phyloP scores from a whole-genome alignment of 2,888 invertebrate species.

The Glyphotaelius pellucidus region DNA sequence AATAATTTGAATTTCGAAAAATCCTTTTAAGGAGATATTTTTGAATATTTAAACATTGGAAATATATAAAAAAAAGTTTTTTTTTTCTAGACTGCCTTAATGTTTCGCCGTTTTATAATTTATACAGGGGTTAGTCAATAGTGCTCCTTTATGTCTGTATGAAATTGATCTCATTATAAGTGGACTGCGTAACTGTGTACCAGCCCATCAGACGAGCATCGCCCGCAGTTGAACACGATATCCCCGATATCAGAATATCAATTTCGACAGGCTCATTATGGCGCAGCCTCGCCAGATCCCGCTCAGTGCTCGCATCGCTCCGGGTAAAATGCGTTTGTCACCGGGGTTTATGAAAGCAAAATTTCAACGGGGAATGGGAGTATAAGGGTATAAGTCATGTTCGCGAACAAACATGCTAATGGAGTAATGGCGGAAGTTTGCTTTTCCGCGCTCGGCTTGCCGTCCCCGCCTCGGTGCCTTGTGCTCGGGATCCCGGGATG shows the following conservation, averaged over 20 bases:
- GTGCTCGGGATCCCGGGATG: not conserved
- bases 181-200: not conserved
- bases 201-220: not conserved
- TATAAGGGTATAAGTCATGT: conserved; percentile 22
- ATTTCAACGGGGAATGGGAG: not conserved
- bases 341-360: conserved; percentile 13
- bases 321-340: conserved; percentile 32
- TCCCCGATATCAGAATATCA: conserved; percentile 6
- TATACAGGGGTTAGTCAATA: not conserved
- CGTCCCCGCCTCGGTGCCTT: conserved; percentile 3
- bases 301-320: not conserved
- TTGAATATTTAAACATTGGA: too few species aligned
- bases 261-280: conserved; percentile 22
- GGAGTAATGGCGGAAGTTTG: conserved; percentile 35
- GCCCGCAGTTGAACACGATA: conserved; percentile 5
- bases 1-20: too few species aligned
- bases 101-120: too few species aligned
- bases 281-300: not conserved
- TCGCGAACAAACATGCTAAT: conserved; percentile 26
- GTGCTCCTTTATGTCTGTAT: not conserved
- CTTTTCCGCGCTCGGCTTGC: not conserved
- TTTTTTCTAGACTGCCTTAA: too few species aligned
- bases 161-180: not conserved
- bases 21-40: too few species aligned
- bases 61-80: too few species aligned